Base-by-base conservation (phyloP, 1,140 invertebrate genomes). In the Drosophila pruinosa region DNA sequence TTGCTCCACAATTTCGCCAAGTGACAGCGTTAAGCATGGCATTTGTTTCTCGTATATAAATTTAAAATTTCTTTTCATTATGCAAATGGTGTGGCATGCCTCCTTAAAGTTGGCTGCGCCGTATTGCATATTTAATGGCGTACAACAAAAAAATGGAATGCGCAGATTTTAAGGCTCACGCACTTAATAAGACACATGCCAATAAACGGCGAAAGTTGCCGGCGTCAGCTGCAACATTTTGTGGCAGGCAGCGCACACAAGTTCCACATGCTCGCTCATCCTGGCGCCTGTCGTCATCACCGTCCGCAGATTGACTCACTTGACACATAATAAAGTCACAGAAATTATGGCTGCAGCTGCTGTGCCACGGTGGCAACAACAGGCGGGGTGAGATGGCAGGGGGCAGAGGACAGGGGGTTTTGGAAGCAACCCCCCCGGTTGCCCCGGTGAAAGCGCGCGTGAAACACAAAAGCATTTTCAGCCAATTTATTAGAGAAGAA, bases 321-420 rank as follows among this genome's bases (percentile, higher is more conserved):
- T 83, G 79, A 86, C 81, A 86, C 81, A 86, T 85, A 86, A 85
- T 85, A 85, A 85, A 85, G 81, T 85, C 81, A 71, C 81, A 81
- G 64, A 85, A 86, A 86, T 86, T 85, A 86, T 86, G 81, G 82
- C 77, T 86, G 82, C 77, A 86, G 81, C 71, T 70, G 80, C 61
- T 56, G 54, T 22, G 41, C 31, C 47, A 61, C 36, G 26, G 26
- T n/a, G 24, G 57, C 17, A 34, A 39, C 41, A 43, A 21, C 17
- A 14, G 19, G 2, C 50, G 22, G n/a, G 6, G 22, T 14, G 24
- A 39, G 38, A 24, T 34, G 52, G 61, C 38, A 47, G 38, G 24
- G 14, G 24, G 10, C 34, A 36, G 24, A 6, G 1, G 14, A 26
- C 24, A 14, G 7, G 14, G n/a, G n/a, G n/a, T n/a, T n/a, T n/a